phyloP scores from a whole-genome alignment of 2,888 invertebrate species.

The Myopa testacea region DNA sequence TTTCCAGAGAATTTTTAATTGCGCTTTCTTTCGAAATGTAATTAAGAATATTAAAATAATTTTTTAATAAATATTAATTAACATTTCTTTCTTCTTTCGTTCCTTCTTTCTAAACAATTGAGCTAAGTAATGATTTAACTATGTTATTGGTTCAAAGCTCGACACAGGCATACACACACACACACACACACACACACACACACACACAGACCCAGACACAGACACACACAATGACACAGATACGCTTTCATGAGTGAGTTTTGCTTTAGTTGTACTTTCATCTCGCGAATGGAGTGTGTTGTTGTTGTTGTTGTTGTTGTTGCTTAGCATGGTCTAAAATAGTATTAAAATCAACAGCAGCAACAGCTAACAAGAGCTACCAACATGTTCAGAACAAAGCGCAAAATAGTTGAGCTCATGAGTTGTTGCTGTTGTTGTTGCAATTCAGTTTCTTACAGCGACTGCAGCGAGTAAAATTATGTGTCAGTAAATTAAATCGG shows the following conservation, averaged over 20 bases:
- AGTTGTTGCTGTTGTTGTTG: conserved; percentile 27
- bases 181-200: conserved; percentile 19
- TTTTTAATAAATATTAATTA: too few species aligned
- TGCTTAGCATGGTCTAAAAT: background rate
- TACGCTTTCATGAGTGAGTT: conserved; percentile 42
- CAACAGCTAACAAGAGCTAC: background rate
- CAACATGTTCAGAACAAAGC: too few species aligned
- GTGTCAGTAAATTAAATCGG: conserved; percentile 62
- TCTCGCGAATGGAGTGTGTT: conserved; percentile 11
- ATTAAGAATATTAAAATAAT: too few species aligned
- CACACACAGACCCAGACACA: conserved; percentile 12
- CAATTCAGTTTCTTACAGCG: conserved; percentile 33
- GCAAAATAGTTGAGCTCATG: too few species aligned
- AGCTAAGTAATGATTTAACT: background rate
- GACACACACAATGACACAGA: conserved; percentile 29
- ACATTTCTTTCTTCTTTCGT: too few species aligned
- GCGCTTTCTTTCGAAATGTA: too few species aligned
- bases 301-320: conserved; percentile 22
- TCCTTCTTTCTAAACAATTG: too few species aligned
- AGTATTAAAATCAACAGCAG: background rate
- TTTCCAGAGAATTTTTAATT: too few species aligned
- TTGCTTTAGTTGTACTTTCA: conserved; percentile 12
- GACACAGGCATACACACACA: conserved; percentile 6
- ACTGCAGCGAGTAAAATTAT: conserved; percentile 57
- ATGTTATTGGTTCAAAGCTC: background rate